Conservation (phyloP, 2,888 invertebrate genomes). For the Drosophila paracracens region DNA sequence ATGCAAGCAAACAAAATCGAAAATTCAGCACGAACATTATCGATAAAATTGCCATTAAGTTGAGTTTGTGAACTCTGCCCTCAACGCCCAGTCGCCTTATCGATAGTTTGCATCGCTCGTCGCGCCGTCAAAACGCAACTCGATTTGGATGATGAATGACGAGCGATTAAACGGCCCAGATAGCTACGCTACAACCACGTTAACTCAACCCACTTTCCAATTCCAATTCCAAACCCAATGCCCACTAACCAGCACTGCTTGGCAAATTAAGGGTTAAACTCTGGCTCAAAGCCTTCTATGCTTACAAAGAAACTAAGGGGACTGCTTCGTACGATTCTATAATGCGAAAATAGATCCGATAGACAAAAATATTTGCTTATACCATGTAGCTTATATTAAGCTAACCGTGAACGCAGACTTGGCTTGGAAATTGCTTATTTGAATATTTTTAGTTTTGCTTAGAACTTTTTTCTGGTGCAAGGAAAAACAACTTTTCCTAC, state of each 20-base stretch:
- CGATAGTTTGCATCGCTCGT: constrained; percentile 76
- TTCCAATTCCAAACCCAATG: background rate
- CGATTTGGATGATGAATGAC: constrained; percentile 80
- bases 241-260: constrained; percentile 17
- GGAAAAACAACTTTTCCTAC: background rate
- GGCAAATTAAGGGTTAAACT: constrained; percentile 52
- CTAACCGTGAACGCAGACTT: background rate
- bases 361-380: constrained; percentile 37
- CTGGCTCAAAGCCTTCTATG: constrained; percentile 11
- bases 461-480: background rate
- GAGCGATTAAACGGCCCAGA: constrained; percentile 70
- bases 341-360: constrained; percentile 28
- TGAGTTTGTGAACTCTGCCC: constrained; percentile 50
- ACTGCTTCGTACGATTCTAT: background rate
- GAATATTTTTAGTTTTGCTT: background rate
- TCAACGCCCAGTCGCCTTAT: constrained; percentile 65
- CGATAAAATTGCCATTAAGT: constrained; percentile 83
- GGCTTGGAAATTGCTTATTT: background rate
- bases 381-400: background rate
- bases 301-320: constrained; percentile 4
- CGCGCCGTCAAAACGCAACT: constrained; percentile 71
- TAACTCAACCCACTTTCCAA: background rate
- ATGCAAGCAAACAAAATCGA: constrained; percentile 80
- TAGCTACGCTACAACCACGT: constrained; percentile 51
- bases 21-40: constrained; percentile 83